phyloP scores from a whole-genome alignment of 2,888 invertebrate genomes.

The Leptinotarsa tumamoca region DNA sequence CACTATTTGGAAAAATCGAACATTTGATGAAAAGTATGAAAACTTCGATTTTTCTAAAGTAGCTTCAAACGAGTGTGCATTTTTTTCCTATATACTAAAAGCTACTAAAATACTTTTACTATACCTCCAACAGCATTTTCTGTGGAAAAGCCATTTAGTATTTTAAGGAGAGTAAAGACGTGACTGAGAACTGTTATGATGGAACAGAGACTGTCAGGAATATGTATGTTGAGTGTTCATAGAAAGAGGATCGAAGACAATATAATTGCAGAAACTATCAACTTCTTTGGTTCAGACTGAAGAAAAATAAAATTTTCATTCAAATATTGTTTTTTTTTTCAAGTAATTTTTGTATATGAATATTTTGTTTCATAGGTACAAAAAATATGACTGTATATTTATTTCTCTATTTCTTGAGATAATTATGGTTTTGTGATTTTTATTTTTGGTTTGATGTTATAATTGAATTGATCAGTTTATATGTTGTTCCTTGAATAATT shows the following conservation, averaged over 20 bases:
- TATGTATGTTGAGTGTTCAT: background rate
- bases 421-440: background rate
- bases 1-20: background rate
- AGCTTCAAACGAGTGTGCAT: background rate
- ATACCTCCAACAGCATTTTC: no score
- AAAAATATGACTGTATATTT: background rate
- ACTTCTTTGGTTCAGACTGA: background rate
- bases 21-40: background rate
- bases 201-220: background rate
- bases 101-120: no score
- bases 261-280: background rate
- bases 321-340: background rate
- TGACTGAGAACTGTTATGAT: background rate
- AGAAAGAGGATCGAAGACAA: background rate
- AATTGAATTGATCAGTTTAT: background rate
- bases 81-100: background rate
- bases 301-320: background rate
- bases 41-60: background rate
- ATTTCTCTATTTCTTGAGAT: background rate
- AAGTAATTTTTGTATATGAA: background rate
- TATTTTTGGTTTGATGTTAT: background rate
- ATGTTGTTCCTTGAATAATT: background rate
- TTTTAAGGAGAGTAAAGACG: background rate
- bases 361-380: background rate
- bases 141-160: background rate